Conservation (phyloP, 2,113 vertebrate genomes). For the Cyphomyrus plagiostoma region DNA sequence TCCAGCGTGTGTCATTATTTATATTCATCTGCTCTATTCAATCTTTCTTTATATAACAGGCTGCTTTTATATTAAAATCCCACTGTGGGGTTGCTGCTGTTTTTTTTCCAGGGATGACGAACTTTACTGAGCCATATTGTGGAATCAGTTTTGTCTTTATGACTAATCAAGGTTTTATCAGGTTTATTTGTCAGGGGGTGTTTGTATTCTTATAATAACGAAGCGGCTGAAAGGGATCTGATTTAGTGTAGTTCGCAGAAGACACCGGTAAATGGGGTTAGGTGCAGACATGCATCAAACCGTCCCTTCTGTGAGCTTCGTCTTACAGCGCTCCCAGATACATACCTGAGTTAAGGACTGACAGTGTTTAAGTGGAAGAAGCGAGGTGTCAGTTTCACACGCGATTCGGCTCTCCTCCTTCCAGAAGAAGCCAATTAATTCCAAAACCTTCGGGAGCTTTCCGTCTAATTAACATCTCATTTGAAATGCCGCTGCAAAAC, state of each 20-base stretch:
- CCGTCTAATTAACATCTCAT: conserved; percentile 14
- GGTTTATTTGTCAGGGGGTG: neutral
- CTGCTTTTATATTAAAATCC: conserved; percentile 15
- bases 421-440: conserved; percentile 58
- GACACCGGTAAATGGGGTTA: neutral
- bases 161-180: neutral
- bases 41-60: conserved; percentile 2
- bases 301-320: neutral
- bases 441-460: conserved; percentile 29
- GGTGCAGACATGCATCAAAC: neutral
- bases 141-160: neutral
- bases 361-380: conserved; percentile 49
- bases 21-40: conserved; percentile 20
- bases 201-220: neutral
- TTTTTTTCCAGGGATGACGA: neutral
- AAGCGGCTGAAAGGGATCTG: neutral
- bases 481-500: neutral
- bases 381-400: conserved; percentile 60
- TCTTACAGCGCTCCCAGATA: conserved; percentile 31
- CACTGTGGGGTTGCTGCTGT: neutral
- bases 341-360: conserved; percentile 46
- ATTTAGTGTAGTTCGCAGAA: neutral
- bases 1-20: neutral
- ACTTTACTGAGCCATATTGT: neutral
- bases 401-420: conserved; percentile 40